phyloP scores from a whole-genome alignment of 2,797 vertebrate genomes.

The Melanotaenia trifasciata region DNA sequence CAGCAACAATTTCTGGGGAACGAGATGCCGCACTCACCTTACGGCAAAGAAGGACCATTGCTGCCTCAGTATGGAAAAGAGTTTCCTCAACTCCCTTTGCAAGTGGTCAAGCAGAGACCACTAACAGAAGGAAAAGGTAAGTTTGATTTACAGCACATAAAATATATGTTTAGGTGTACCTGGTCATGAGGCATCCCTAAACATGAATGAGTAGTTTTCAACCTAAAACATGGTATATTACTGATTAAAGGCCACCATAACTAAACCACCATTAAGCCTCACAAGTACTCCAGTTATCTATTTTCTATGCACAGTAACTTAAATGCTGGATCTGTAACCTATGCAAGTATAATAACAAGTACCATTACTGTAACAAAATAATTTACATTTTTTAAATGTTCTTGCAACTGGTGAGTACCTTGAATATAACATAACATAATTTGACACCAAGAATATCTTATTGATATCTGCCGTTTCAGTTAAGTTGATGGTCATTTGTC shows the following conservation, averaged over 20 bases:
- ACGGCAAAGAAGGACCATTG: slow-evolving; percentile 86
- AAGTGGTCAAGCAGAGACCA: slow-evolving; percentile 85
- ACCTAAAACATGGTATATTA: background rate
- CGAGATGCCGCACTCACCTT: slow-evolving; percentile 88
- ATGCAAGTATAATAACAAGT: background rate
- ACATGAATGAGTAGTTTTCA: too few relatives aligned
- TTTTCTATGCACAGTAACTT: background rate
- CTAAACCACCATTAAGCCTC: background rate
- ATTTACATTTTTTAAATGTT: background rate
- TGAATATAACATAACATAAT: background rate
- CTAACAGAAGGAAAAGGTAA: slow-evolving; percentile 91
- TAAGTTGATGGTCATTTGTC: background rate
- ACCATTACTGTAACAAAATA: too few relatives aligned
- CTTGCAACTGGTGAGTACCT: background rate
- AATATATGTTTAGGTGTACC: background rate
- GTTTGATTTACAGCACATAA: background rate
- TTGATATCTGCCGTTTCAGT: background rate
- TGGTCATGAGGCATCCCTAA: background rate
- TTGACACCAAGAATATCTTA: background rate
- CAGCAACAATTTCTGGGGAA: slow-evolving; percentile 90
- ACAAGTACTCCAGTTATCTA: too few relatives aligned
- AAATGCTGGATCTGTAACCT: background rate
- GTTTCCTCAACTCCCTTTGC: slow-evolving; percentile 87
- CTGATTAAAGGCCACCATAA: background rate
- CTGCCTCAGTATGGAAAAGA: slow-evolving; percentile 91